Conservation (phyloP, 23 tunicate species). For the Diplosoma virens region DNA sequence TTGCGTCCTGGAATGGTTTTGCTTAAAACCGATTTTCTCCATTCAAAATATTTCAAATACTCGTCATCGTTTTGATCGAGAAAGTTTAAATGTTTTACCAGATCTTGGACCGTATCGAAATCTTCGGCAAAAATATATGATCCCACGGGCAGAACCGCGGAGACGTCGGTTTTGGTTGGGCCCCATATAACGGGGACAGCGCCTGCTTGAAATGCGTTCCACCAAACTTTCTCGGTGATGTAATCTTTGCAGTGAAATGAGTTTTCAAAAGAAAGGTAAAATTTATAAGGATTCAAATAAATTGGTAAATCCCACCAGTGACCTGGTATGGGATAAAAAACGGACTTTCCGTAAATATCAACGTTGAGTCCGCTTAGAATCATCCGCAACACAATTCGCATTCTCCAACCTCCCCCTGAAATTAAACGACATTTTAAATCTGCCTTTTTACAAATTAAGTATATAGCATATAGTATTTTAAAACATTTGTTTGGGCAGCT, state of each 20-base stretch:
- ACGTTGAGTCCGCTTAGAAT: slow-evolving; percentile 9
- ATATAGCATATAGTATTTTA: too few species aligned
- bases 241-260: slow-evolving; percentile 56
- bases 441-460: too few species aligned
- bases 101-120: slow-evolving; percentile 16
- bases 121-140: slow-evolving; percentile 58
- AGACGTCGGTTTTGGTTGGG: slow-evolving; percentile 34
- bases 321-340: slow-evolving; percentile 15
- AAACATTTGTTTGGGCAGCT: too few species aligned
- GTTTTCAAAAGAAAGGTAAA: slow-evolving; percentile 72
- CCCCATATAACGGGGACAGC: slow-evolving; percentile 64
- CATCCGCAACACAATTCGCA: slow-evolving; percentile 2
- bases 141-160: slow-evolving; percentile 23
- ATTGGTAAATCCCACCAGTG: slow-evolving; percentile 1
- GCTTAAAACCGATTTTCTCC: background rate
- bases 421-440: too few species aligned
- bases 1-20: background rate
- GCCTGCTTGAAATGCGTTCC: slow-evolving; percentile 42
- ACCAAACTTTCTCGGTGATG: slow-evolving; percentile 32
- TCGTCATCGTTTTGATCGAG: slow-evolving; percentile 18
- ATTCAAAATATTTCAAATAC: slow-evolving; percentile 35
- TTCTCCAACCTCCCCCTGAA: background rate
- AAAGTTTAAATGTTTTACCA: slow-evolving; percentile 24
- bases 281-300: slow-evolving; percentile 31
- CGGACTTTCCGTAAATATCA: slow-evolving; percentile 25